A percentile compares a stretch with the other conserved stretches of the same genome.
phyloP scores from a whole-genome alignment of 2,797 vertebrate genomes.

The Pelochelys cantorii region DNA sequence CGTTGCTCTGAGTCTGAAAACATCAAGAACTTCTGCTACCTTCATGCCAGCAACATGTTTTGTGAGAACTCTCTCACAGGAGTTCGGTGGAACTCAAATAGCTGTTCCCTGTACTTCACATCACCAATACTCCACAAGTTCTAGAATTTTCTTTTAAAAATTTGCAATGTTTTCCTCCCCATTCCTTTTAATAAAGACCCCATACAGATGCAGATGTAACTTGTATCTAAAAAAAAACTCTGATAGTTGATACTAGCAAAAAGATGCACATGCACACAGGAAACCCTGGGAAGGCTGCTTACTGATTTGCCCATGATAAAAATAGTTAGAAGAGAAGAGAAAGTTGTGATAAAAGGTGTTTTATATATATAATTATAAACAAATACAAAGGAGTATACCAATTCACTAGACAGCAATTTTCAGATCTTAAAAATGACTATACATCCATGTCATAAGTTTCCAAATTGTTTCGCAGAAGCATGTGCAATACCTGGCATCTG shows the following conservation, averaged over 20 bases:
- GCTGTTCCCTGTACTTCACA: background rate
- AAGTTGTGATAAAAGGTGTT: background rate
- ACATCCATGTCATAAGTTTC: rapidly evolving
- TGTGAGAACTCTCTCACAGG: background rate
- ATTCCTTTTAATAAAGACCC: background rate
- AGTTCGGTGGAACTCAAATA: background rate
- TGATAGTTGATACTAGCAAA: background rate
- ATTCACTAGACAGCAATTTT: background rate
- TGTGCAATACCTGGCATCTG: background rate
- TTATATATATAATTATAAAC: background rate
- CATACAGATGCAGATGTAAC: background rate
- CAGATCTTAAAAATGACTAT: background rate
- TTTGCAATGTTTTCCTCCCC: background rate
- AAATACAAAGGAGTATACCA: background rate
- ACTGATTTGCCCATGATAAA: background rate
- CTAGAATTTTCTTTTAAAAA: background rate
- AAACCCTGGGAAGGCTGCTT: background rate
- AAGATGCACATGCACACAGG: too few relatives aligned
- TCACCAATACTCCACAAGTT: background rate
- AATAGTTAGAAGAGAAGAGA: background rate
- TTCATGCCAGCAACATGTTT: background rate
- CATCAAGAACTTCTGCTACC: background rate
- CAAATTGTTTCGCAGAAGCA: rapidly evolving
- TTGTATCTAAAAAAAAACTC: background rate
- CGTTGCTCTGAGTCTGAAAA: slow-evolving; percentile 24